Evolutionary conservation across 2,113 vertebrate species (phyloP).

Genomic region (Procavia capensis): DNA sequence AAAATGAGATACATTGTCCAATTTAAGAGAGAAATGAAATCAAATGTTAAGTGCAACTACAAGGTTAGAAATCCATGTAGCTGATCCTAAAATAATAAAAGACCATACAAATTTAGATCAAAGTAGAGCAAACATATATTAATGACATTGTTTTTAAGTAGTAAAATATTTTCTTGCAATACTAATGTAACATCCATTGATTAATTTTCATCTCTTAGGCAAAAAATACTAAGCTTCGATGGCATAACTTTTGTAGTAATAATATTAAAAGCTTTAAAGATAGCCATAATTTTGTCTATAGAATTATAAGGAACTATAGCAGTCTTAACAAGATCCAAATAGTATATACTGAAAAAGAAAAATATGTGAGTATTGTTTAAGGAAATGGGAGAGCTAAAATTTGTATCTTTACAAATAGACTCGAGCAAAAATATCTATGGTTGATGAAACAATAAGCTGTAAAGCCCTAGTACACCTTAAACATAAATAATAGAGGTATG

Average conservation of each 20-base stretch:
- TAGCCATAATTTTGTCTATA: not conserved
- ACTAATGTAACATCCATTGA: not conserved
- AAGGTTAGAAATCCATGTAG: not conserved
- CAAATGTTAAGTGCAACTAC: not conserved
- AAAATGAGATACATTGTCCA: not conserved
- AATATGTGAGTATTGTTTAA: not conserved
- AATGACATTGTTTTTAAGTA: not conserved
- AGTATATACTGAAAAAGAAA: not conserved
- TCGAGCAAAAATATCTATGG: not conserved
- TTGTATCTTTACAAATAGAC: not conserved
- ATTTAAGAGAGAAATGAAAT: not conserved
- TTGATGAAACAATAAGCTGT: not conserved
- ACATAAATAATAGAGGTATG: not conserved
- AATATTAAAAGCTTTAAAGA: not conserved
- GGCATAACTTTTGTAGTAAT: too few relatives aligned
- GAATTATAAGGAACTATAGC: not conserved
- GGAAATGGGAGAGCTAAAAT: not conserved
- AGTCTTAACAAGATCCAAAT: not conserved
- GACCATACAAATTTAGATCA: not conserved
- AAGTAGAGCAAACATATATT: not conserved
- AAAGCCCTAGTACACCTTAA: not conserved
- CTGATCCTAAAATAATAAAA: not conserved
- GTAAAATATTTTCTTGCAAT: not conserved
- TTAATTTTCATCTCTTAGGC: not conserved
- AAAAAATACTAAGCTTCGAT: not conserved